Evolutionary conservation across 1,140 invertebrate genomes (phyloP).

Genomic region (Rhyacophila brunnea): DNA sequence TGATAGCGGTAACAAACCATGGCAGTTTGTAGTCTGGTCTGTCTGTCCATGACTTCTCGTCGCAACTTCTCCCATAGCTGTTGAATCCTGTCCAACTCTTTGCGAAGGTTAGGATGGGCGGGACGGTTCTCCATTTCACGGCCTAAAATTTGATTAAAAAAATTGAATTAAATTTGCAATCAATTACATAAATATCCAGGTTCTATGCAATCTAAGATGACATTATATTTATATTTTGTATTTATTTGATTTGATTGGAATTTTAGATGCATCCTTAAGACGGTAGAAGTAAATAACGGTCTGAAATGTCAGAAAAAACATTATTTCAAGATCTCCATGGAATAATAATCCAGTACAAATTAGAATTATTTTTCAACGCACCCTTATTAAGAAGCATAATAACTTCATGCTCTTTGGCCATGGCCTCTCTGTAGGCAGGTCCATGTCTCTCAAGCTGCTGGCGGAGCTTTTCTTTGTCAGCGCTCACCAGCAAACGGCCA

Average conservation of each 20-base stretch:
- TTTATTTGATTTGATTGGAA: too few species aligned
- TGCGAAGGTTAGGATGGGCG: constrained; percentile 46
- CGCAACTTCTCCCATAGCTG: constrained; percentile 87
- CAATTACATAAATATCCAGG: too few species aligned
- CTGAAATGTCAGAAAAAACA: too few species aligned
- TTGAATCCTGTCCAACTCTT: constrained; percentile 84
- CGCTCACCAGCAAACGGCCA: constrained; percentile 80
- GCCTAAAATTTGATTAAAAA: constrained; percentile 36
- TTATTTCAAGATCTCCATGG: too few species aligned
- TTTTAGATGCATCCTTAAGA: too few species aligned
- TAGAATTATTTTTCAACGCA: too few species aligned
- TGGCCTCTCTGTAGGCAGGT: constrained; percentile 83
- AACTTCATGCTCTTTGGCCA: constrained; percentile 88
- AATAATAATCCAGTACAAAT: too few species aligned
- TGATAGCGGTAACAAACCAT: constrained; percentile 50
- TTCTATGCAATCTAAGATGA: too few species aligned
- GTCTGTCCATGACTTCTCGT: constrained; percentile 79
- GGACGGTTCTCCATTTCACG: constrained; percentile 55
- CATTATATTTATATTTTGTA: too few species aligned
- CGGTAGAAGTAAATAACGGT: too few species aligned
- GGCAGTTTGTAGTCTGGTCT: constrained; percentile 83
- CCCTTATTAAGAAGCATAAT: constrained; percentile 94
- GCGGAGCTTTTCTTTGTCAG: constrained; percentile 77
- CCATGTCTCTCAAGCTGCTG: constrained; percentile 87
- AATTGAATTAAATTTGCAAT: not conserved